phyloP scores from a whole-genome alignment of 1,140 invertebrate species.

The Drosophila kurseongensis region DNA sequence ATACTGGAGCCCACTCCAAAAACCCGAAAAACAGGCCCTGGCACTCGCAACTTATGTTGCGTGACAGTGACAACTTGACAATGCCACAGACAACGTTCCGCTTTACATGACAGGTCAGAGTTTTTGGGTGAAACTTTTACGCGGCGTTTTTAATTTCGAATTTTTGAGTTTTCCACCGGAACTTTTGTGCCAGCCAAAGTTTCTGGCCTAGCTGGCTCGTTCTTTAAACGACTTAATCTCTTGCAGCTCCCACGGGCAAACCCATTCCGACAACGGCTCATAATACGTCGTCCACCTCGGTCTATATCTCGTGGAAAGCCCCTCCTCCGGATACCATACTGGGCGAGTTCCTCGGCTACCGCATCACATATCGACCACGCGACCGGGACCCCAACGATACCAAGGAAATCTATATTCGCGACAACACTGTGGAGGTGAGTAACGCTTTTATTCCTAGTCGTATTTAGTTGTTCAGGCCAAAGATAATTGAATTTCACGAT shows the following conservation, averaged over 20 bases:
- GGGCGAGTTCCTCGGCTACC: slow-evolving; percentile 92
- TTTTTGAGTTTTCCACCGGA: slow-evolving; percentile 65
- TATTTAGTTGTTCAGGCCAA: slow-evolving; percentile 42
- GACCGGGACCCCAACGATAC: slow-evolving; percentile 86
- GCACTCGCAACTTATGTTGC: slow-evolving; percentile 80
- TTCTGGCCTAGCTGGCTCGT: slow-evolving; percentile 33
- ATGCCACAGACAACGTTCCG: slow-evolving; percentile 77
- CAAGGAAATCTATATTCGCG: slow-evolving; percentile 89
- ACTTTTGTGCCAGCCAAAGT: slow-evolving; percentile 60
- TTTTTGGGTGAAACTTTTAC: slow-evolving; percentile 54
- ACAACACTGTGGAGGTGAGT: slow-evolving; percentile 88
- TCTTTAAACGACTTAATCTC: slow-evolving; percentile 31
- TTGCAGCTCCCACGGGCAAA: slow-evolving; percentile 89
- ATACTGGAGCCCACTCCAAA: slow-evolving; percentile 5
- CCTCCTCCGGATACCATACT: slow-evolving; percentile 89
- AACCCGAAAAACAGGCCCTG: slow-evolving; percentile 14
- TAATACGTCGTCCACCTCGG: slow-evolving; percentile 89
- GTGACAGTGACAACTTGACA: slow-evolving; percentile 83
- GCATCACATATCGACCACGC: slow-evolving; percentile 88
- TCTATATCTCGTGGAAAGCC: slow-evolving; percentile 90
- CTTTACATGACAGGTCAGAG: slow-evolving; percentile 47
- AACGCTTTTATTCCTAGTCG: neutral
- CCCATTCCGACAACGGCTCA: slow-evolving; percentile 89
- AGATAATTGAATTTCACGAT: slow-evolving; percentile 75
- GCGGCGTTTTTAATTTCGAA: slow-evolving; percentile 77